Base-by-base conservation (phyloP, 2,113 vertebrate genomes). In the Saguinus midas region DNA sequence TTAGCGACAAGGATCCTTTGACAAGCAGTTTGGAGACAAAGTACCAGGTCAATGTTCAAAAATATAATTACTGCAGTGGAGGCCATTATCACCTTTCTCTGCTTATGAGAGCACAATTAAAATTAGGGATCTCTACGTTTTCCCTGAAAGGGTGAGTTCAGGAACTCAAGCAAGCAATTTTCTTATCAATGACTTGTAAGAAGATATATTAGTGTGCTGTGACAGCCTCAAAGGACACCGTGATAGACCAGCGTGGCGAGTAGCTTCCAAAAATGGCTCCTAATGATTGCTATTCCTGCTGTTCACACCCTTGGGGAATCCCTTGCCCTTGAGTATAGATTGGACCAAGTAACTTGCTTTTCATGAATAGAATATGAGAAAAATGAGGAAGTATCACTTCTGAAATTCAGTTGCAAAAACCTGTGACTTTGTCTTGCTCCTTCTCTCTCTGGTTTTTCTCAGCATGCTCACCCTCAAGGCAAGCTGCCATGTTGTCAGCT, bases 1-100 rank as follows among this genome's bases (percentile, higher is more conserved):
- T 82, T 37, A 61, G 76, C 52, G 58, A 58, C 75, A 86, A 29
- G n/a, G 61, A 78, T 57, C 50, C 32, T 87, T 83, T 50, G 73
- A 96, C 70, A 80, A 92, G 73, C 43, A 55, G 37, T 50, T 72
- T 84, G 70, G 78, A 94, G 80, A 95, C 35, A 86, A 79, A 89
- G 61, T 12, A 23, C 61, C 29, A 29, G 20, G 40, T 27, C 20
- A 8, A 8, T 12, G 61, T n/a, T 83, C 57, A 29, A 48, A 14
- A 23, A 64, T 25, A 76, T 17, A n/a, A 82, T 76, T 37, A 40
- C 29, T 32, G 13, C 23, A 52, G 9, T 4, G 25, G 52, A 92
- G 45, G 68, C 37, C 50, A 57, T 45, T 25, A 21, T 9, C 11
- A 8, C 18, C 23, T 75, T 17, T 79, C 6, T 21, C 61, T 82